These are phyloP conservation scores for Trogon surrucura DNA, from an alignment of 2,113 vertebrate species.

Conservation along the genomic window DNA sequence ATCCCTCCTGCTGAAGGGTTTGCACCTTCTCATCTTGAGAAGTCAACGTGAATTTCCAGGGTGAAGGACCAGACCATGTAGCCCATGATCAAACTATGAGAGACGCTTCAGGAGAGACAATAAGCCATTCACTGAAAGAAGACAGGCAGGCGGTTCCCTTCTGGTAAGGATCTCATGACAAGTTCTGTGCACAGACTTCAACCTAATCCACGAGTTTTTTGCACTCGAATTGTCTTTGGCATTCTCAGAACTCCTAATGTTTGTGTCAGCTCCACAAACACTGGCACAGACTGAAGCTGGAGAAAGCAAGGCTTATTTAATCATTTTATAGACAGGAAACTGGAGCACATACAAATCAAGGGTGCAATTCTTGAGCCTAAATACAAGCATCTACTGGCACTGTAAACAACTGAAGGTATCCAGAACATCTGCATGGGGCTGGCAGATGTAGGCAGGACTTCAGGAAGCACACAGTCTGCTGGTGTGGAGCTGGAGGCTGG, in stretches of 20 bases:
- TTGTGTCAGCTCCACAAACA: accelerated
- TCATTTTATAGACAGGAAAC: neutral
- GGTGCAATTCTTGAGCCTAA: neutral
- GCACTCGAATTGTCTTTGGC: neutral
- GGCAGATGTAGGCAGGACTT: neutral
- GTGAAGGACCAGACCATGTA: neutral
- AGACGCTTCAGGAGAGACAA: neutral
- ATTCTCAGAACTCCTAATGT: neutral
- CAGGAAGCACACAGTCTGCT: neutral
- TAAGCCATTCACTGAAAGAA: neutral
- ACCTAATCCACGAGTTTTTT: neutral
- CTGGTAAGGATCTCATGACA: neutral
- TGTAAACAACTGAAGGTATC: neutral
- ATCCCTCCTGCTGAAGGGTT: neutral
- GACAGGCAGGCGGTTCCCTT: neutral
- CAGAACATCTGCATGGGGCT: neutral
- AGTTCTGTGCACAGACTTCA: neutral
- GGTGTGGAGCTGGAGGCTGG: neutral
- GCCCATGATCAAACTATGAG: accelerated
- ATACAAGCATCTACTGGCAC: neutral
- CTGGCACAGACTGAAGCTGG: neutral
- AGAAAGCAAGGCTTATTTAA: neutral
- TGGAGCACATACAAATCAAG: neutral
- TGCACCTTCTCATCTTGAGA: neutral
- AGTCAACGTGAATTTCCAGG: neutral